phyloP scores from a whole-genome alignment of 1,140 invertebrate species.

The Drosophila trapezifrons region DNA sequence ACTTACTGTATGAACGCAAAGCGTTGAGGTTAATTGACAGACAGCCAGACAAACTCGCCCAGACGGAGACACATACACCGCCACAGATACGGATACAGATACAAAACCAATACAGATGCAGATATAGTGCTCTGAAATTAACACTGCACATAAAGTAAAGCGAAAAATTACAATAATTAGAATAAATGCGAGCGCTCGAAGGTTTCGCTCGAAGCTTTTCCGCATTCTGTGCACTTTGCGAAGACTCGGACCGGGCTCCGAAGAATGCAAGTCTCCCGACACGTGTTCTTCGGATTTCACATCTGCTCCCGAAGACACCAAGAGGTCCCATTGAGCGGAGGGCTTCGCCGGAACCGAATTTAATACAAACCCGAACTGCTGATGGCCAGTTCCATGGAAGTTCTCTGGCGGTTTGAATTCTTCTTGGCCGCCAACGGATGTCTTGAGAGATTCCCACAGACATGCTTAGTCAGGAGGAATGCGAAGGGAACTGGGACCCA shows the following conservation, averaged over 20 bases:
- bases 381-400: slow-evolving; percentile 50
- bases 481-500: slow-evolving; percentile 5
- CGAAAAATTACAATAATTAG: slow-evolving; percentile 76
- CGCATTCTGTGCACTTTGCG: slow-evolving; percentile 49
- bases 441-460: slow-evolving; percentile 52
- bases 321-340: slow-evolving; percentile 35
- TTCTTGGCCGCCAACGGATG: background rate
- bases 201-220: slow-evolving; percentile 66
- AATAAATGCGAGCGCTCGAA: slow-evolving; percentile 70
- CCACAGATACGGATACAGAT: slow-evolving; percentile 9
- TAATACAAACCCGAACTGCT: slow-evolving; percentile 46
- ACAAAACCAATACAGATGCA: slow-evolving; percentile 3
- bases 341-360: slow-evolving; percentile 65
- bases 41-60: slow-evolving; percentile 69
- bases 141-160: slow-evolving; percentile 66
- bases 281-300: slow-evolving; percentile 52
- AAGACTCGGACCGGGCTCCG: background rate
- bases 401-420: slow-evolving; percentile 42
- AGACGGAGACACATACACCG: slow-evolving; percentile 38
- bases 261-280: slow-evolving; percentile 32
- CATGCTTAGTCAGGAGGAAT: slow-evolving; percentile 53
- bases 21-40: slow-evolving; percentile 79
- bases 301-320: background rate
- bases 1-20: slow-evolving; percentile 81
- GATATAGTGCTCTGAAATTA: slow-evolving; percentile 47